phyloP scores from a whole-genome alignment of 2,113 vertebrate species.

The Columba livia region DNA sequence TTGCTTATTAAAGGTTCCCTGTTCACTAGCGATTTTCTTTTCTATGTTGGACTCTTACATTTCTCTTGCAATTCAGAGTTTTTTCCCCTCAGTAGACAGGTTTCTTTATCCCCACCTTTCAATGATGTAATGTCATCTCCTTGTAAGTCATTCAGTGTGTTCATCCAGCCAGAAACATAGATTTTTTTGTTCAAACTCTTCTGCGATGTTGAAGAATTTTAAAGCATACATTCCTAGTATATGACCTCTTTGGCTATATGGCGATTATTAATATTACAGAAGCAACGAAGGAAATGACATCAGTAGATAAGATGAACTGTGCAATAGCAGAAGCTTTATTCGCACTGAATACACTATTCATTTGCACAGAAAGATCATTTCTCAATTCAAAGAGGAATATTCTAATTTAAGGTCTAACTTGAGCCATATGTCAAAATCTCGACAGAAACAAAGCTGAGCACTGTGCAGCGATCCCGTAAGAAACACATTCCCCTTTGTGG shows the following conservation, averaged over 20 bases:
- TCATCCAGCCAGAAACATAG: background rate
- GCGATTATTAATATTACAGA: constrained; percentile 72
- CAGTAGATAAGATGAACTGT: constrained; percentile 71
- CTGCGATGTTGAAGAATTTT: background rate
- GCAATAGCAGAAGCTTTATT: constrained; percentile 74
- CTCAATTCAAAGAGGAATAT: constrained; percentile 76
- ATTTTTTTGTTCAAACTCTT: constrained; percentile 23
- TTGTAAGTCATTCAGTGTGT: background rate
- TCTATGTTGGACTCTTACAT: background rate
- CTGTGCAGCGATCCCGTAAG: constrained; percentile 67
- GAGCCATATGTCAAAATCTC: constrained; percentile 76
- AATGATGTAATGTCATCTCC: background rate
- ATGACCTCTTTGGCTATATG: constrained; percentile 64
- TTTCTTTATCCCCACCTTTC: constrained; percentile 37
- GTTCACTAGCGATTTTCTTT: background rate
- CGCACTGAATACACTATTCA: constrained; percentile 79
- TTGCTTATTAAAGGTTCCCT: background rate
- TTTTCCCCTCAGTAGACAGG: background rate
- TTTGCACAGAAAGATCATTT: constrained; percentile 77
- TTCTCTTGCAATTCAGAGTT: background rate
- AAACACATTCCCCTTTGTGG: constrained; percentile 70
- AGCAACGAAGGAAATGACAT: constrained; percentile 76
- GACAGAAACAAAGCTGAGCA: constrained; percentile 75
- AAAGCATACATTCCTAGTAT: constrained; percentile 56
- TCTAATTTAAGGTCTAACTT: constrained; percentile 81